Evolutionary conservation across 1,140 invertebrate genomes (phyloP), one percentile per base, ranked within the genome.

Genomic region (Camponotus pennsylvanicus): DNA sequence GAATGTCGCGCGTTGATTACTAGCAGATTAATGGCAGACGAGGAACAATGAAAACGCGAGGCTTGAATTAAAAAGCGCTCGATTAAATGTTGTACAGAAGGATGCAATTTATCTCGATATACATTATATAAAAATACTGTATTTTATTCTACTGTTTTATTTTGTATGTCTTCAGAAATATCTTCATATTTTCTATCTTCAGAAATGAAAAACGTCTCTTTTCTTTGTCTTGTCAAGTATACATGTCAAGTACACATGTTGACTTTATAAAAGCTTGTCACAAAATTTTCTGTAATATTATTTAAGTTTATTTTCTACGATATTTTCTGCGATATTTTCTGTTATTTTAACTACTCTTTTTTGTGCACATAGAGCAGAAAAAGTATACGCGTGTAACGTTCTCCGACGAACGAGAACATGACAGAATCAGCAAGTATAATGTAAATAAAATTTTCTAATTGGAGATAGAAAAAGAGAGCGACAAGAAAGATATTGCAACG

Each of bases 391-490:
- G 37, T 42, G 13, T 11, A 7, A 13, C 37, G 63, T 77, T 64
- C 18, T 49, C 40, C 42, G 32, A 34, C 27, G 18, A 27, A 34
- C 61, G 40, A 27, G 40, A 78, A 78, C 13, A 78, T 78, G 40
- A 78, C 59, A 64, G 59, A 21, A 78, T 78, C 64, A 64, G 59
- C 75, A 78, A 78, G 75, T 78, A 78, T 78, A 66, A 78, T 78
- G 40, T 52, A 52, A 78, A 78, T 78, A 27, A 78, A 45, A 78
- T 78, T 78, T 66, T 32, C 27, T 78, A 78, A 78, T 78, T 45
- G 40, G 15, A 45, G 75, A 42, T 40, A 66, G 27, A 78, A 66
- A 66, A 49, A 66, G 27, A 45, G 73, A 40, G 21, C 37, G 21
- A 34, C 15, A 0, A 77, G 42, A 77, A 6, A 40, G 37, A 64